phyloP scores from a whole-genome alignment of 2,113 vertebrate genomes.

The Oncorhynchus mykiss region DNA sequence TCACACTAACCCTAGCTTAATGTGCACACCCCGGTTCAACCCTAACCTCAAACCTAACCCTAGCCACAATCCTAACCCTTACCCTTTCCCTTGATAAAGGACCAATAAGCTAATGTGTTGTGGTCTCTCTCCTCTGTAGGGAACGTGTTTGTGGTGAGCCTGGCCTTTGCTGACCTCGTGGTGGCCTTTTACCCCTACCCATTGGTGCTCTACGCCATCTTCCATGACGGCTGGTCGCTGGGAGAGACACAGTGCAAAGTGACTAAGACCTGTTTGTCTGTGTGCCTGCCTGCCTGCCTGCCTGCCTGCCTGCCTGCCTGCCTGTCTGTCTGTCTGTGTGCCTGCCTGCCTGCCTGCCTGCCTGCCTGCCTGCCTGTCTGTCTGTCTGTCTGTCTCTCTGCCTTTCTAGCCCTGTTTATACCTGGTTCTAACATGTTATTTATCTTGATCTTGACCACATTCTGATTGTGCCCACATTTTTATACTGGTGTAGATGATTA shows the following conservation, averaged over 20 bases:
- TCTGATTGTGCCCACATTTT: no score
- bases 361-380: background rate
- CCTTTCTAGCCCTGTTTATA: no score
- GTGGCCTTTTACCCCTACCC: slow-evolving; percentile 84
- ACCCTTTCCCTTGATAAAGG: no score
- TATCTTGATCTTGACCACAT: no score
- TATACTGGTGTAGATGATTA: no score
- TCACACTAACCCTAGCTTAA: no score
- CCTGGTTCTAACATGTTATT: no score
- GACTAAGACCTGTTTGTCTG: background rate
- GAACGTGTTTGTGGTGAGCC: slow-evolving; percentile 82
- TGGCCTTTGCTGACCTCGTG: slow-evolving; percentile 80
- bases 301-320: fast-evolving
- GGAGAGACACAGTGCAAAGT: slow-evolving; percentile 79
- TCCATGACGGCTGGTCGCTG: slow-evolving; percentile 78
- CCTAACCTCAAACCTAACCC: no score
- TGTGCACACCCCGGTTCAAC: no score
- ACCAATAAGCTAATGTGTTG: background rate
- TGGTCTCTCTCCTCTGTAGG: slow-evolving; percentile 55
- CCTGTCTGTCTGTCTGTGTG: background rate
- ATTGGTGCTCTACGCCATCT: slow-evolving; percentile 77
- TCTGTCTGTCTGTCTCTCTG: no score
- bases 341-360: background rate
- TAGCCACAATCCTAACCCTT: no score
- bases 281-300: background rate